phyloP scores from a whole-genome alignment of 2,888 invertebrate species.

The Tillus elongatus region DNA sequence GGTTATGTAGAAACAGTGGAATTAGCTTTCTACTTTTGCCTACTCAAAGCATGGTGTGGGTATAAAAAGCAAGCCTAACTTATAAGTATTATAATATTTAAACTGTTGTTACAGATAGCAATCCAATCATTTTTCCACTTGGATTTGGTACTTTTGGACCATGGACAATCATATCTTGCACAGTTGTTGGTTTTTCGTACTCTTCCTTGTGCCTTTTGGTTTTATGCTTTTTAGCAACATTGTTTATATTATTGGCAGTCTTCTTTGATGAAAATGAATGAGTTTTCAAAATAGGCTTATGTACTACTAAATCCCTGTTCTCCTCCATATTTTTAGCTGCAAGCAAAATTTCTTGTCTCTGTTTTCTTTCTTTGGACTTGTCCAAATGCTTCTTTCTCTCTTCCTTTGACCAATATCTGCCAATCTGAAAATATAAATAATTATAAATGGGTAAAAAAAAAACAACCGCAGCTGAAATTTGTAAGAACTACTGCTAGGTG shows the following conservation, averaged over 20 bases:
- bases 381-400: constrained; percentile 67
- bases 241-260: constrained; percentile 38
- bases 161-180: constrained; percentile 51
- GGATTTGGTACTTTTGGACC: constrained; percentile 36
- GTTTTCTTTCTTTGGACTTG: constrained; percentile 55
- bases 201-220: constrained; percentile 41
- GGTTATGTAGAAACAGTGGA: constrained; percentile 18
- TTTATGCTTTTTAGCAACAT: constrained; percentile 43
- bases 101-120: constrained; percentile 49
- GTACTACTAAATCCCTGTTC: constrained; percentile 23
- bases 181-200: constrained; percentile 46
- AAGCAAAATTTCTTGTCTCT: constrained; percentile 37
- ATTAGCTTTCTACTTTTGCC: constrained; percentile 17
- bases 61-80: constrained; percentile 19
- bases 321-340: constrained; percentile 31
- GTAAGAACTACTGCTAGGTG: too few species aligned
- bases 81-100: constrained; percentile 30
- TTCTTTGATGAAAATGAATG: constrained; percentile 37
- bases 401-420: constrained; percentile 68
- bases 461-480: too few species aligned
- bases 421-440: constrained; percentile 31
- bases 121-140: constrained; percentile 49
- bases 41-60: constrained; percentile 4
- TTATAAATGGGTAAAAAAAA: too few species aligned
- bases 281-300: constrained; percentile 25